These are phyloP conservation scores for Drosophila lacteicornis DNA, from an alignment of 1,140 invertebrate species.

Conservation along the genomic window DNA sequence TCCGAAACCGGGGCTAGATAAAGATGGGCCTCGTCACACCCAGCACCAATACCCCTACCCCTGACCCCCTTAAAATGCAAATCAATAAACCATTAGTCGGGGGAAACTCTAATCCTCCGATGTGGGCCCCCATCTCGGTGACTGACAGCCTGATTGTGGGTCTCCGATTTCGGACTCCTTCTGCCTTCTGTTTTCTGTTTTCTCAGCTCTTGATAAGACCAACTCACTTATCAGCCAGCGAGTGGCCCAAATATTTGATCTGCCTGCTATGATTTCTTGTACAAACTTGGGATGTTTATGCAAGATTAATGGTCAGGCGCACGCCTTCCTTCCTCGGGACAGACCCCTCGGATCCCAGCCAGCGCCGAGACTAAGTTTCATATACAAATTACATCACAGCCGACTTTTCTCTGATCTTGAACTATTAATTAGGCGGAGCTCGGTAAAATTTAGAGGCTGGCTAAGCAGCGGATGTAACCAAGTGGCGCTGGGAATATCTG, in stretches of 20 bases:
- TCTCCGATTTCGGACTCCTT: slow-evolving; percentile 4
- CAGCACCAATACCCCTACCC: slow-evolving; percentile 3
- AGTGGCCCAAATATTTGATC: slow-evolving; percentile 70
- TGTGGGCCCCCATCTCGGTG: slow-evolving; percentile 48
- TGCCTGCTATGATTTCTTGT: slow-evolving; percentile 63
- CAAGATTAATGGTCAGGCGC: slow-evolving; percentile 81
- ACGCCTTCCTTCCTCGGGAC: slow-evolving; percentile 58
- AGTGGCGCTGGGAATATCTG: slow-evolving; percentile 24
- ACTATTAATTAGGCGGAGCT: slow-evolving; percentile 69
- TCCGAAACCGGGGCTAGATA: slow-evolving; percentile 35
- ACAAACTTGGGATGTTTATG: slow-evolving; percentile 68
- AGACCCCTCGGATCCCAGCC: slow-evolving; percentile 10
- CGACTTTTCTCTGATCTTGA: slow-evolving; percentile 43
- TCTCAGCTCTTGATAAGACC: slow-evolving; percentile 52
- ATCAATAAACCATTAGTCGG: slow-evolving; percentile 44
- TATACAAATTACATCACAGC: slow-evolving; percentile 48
- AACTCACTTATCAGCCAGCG: slow-evolving; percentile 52
- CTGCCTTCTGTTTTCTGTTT: slow-evolving; percentile 23
- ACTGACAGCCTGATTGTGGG: slow-evolving; percentile 62
- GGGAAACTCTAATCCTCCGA: slow-evolving; percentile 26
- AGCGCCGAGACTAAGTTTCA: slow-evolving; percentile 12
- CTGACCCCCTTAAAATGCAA: slow-evolving; percentile 38
- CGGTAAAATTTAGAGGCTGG: slow-evolving; percentile 50
- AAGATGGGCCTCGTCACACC: slow-evolving; percentile 14
- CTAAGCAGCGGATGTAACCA: slow-evolving; percentile 57